These are phyloP conservation scores for Drosophila simulans DNA, from an alignment of 1,140 invertebrate genomes.

Conservation along the genomic window DNA sequence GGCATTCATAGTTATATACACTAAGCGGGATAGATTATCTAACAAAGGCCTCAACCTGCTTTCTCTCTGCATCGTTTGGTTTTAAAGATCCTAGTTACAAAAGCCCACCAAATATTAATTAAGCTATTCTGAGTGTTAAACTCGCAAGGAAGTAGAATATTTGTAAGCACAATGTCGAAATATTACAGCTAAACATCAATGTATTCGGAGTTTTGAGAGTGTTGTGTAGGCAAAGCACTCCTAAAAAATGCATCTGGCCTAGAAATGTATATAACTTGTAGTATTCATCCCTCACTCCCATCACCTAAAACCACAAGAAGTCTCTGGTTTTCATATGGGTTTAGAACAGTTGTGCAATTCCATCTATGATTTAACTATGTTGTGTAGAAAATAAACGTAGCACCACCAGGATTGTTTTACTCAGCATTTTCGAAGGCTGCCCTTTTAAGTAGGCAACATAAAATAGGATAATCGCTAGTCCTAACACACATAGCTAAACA, in stretches of 20 bases:
- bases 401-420: not conserved
- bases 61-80: not conserved
- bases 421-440: not conserved
- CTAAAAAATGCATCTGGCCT: not conserved
- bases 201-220: conserved; percentile 17
- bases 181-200: conserved; percentile 51
- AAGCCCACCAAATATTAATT: not conserved
- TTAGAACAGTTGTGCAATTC: not conserved
- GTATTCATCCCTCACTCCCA: not conserved
- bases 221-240: conserved; percentile 1
- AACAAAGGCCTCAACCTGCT: not conserved
- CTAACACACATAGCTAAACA: not conserved
- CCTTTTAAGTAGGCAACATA: not conserved
- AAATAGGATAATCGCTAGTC: not conserved
- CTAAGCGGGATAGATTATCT: not conserved
- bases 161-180: not conserved
- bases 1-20: not conserved
- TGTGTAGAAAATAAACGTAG: not conserved
- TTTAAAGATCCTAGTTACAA: not conserved
- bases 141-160: not conserved
- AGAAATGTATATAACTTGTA: too few species aligned
- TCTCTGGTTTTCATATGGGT: not conserved
- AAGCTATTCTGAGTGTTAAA: too few species aligned
- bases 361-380: not conserved
- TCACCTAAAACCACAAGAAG: not conserved